Evolutionary conservation across 30 jellyfish, hydroid and myxozoan genomes (phyloP).

Genomic region (Haliclystus octoradiatus): DNA sequence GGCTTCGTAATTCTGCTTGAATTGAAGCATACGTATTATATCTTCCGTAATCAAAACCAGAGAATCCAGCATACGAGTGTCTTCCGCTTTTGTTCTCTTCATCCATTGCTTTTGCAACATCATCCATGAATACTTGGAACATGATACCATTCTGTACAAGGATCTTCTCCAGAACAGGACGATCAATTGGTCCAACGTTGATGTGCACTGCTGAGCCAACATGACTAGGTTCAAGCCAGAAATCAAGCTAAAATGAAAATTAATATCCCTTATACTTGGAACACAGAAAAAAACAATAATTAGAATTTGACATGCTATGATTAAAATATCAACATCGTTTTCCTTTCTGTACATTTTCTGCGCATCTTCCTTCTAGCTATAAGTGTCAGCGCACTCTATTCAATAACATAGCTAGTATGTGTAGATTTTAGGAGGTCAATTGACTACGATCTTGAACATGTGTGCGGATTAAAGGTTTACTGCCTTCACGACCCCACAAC

Average conservation of each 20-base stretch:
- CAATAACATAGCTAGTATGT: no score
- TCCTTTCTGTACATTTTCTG: no score
- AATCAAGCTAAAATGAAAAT: constrained; percentile 49
- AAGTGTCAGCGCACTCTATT: no score
- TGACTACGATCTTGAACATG: no score
- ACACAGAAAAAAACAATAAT: no score
- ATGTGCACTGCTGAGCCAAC: constrained; percentile 55
- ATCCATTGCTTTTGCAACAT: constrained; percentile 61
- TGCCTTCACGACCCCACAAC: no score
- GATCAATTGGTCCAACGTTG: constrained; percentile 26
- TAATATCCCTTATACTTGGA: no score
- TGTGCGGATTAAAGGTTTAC: no score
- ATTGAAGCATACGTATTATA: constrained; percentile 49
- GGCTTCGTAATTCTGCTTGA: constrained; percentile 29
- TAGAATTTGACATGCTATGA: no score
- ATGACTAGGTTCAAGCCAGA: constrained; percentile 74
- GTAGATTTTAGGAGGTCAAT: no score
- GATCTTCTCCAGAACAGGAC: constrained; percentile 19
- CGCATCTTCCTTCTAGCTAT: no score
- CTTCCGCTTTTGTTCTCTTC: constrained; percentile 32
- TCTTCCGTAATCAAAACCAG: constrained; percentile 46
- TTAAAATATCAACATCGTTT: no score
- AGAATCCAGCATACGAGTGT: constrained; percentile 18
- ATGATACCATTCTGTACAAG: constrained; percentile 41
- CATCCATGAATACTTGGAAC: constrained; percentile 35